Percentiles rank a stretch among this genome's conserved stretches.
phyloP scores from a whole-genome alignment of 2,888 invertebrate species.

The Chalcosyrphus nemorum region DNA sequence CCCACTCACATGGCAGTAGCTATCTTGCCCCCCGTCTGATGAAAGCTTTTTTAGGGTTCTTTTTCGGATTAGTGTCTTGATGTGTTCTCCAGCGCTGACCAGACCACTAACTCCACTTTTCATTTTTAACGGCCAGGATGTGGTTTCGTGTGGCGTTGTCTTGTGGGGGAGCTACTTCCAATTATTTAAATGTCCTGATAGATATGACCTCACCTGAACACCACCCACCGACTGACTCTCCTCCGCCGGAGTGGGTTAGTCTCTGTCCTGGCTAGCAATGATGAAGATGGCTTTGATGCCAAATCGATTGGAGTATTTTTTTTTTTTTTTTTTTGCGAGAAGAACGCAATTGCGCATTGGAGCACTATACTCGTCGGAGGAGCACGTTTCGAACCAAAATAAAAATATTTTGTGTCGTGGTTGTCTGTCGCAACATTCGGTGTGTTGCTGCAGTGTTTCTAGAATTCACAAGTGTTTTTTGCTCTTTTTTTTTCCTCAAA shows the following conservation, averaged over 20 bases:
- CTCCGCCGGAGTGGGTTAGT: neutral
- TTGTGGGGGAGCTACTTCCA: conserved; percentile 28
- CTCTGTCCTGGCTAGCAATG: neutral
- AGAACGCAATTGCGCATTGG: conserved; percentile 72
- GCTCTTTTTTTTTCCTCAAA: neutral
- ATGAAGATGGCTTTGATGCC: conserved; percentile 58
- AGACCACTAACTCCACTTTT: conserved; percentile 4
- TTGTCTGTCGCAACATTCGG: conserved; percentile 67
- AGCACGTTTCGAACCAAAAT: conserved; percentile 20
- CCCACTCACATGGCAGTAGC: too few species aligned
- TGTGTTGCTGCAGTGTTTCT: conserved; percentile 69
- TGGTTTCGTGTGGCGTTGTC: neutral
- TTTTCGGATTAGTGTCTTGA: neutral
- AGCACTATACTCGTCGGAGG: conserved; percentile 20
- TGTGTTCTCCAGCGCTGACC: neutral
- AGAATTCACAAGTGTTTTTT: conserved; percentile 27
- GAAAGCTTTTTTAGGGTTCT: conserved; percentile 20
- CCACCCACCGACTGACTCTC: neutral
- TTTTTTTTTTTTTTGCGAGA: too few species aligned
- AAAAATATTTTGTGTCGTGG: conserved; percentile 60
- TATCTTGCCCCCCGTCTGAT: too few species aligned
- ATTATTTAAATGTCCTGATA: conserved; percentile 40
- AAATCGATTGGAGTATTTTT: conserved; percentile 70
- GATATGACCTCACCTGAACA: conserved; percentile 59
- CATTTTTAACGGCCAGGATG: neutral